These are phyloP conservation scores for Lepisosteus osseus DNA, from an alignment of 2,113 vertebrate species.

Conservation along the genomic window DNA sequence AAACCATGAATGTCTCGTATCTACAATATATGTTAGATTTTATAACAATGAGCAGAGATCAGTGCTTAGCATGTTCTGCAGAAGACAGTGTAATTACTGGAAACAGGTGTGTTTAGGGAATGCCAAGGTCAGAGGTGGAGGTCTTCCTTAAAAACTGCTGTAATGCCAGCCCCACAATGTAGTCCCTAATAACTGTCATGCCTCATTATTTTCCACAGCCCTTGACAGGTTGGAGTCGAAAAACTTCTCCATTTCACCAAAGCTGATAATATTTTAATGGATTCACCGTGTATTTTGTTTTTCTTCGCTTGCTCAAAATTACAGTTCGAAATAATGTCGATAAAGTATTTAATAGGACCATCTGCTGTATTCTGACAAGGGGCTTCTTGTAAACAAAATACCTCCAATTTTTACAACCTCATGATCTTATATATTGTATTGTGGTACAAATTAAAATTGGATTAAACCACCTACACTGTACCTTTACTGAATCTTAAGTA, in stretches of 20 bases:
- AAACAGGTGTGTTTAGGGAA: slow-evolving; percentile 51
- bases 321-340: slow-evolving; percentile 49
- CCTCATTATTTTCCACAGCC: slow-evolving; percentile 56
- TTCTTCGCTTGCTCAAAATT: slow-evolving; percentile 5
- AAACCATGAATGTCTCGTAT: neutral
- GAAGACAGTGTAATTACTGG: slow-evolving; percentile 44
- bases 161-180: slow-evolving; percentile 49
- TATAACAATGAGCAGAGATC: slow-evolving; percentile 20
- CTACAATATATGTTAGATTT: slow-evolving; percentile 7
- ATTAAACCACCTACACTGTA: slow-evolving; percentile 66
- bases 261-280: slow-evolving; percentile 18
- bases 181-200: slow-evolving; percentile 60
- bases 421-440: slow-evolving; percentile 65
- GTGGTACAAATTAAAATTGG: slow-evolving; percentile 82
- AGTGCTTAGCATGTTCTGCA: slow-evolving; percentile 7
- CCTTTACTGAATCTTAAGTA: slow-evolving; percentile 80
- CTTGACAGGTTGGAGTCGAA: slow-evolving; percentile 54
- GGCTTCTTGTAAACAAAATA: slow-evolving; percentile 83
- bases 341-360: slow-evolving; percentile 65
- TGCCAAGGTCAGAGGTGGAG: slow-evolving; percentile 58
- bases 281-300: neutral
- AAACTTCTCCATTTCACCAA: slow-evolving; percentile 41
- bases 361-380: slow-evolving; percentile 71
- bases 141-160: slow-evolving; percentile 38
- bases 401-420: slow-evolving; percentile 62